Percentiles rank a stretch among this genome's conserved stretches.
Conservation (phyloP, 2,113 vertebrate genomes). For the Mobula hypostoma region DNA sequence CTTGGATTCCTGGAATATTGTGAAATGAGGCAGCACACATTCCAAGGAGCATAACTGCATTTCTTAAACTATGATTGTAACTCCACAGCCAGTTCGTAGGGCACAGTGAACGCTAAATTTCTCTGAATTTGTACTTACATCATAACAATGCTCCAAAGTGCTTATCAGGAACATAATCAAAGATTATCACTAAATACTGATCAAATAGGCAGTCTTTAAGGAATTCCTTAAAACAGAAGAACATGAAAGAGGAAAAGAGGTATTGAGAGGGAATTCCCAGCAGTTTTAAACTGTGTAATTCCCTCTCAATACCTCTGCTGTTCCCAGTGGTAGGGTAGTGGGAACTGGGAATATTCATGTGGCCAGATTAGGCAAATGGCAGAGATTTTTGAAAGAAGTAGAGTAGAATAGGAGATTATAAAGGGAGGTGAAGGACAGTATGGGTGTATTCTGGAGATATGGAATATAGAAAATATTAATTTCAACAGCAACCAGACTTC, state of each 20-base stretch:
- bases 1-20: constrained; percentile 37
- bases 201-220: neutral
- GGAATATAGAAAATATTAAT: no score
- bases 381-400: no score
- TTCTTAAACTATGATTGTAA: neutral
- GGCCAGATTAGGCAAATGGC: no score
- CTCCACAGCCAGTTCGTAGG: no score
- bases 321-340: no score
- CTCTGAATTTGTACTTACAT: neutral
- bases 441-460: no score
- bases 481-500: no score
- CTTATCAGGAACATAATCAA: neutral
- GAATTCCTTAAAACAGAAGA: neutral
- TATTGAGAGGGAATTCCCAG: neutral
- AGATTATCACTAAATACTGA: neutral
- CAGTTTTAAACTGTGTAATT: neutral
- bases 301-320: no score
- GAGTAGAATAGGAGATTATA: neutral
- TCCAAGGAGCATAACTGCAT: neutral
- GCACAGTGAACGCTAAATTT: neutral
- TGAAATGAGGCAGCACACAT: constrained; percentile 33
- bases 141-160: neutral
- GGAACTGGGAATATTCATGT: no score
- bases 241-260: neutral
- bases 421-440: neutral